These are phyloP conservation scores for Pseudomyrmex sp. DNA, from an alignment of 1,140 invertebrate genomes.

Conservation along the genomic window DNA sequence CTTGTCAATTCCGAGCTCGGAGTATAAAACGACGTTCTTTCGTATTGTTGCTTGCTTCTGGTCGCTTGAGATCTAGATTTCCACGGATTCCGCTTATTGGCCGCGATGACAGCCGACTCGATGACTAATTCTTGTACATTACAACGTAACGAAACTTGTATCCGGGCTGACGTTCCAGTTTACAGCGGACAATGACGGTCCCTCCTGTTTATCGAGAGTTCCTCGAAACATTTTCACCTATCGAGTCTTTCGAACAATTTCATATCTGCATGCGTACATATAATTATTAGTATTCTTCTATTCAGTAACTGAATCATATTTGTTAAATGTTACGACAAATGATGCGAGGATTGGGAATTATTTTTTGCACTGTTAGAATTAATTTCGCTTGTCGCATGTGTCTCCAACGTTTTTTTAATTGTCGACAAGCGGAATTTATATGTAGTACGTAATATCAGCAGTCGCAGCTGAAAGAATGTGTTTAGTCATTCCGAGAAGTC, in stretches of 20 bases:
- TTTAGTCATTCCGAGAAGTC: background rate
- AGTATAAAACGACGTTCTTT: background rate
- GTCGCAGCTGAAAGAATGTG: constrained; percentile 8
- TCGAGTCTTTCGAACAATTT: too few relatives aligned
- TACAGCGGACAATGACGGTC: background rate
- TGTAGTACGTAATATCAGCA: background rate
- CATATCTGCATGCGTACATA: too few relatives aligned
- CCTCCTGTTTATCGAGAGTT: constrained; percentile 3
- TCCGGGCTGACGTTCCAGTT: background rate
- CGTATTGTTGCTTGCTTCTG: background rate
- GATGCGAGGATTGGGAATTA: too few relatives aligned
- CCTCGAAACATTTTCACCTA: too few relatives aligned
- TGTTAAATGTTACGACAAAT: too few relatives aligned
- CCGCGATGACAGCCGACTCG: background rate
- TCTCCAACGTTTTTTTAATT: background rate
- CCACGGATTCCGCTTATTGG: background rate
- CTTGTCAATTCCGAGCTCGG: constrained; percentile 19
- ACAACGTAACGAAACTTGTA: background rate
- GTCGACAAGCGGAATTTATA: background rate
- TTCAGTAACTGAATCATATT: too few relatives aligned
- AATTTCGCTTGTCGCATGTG: background rate
- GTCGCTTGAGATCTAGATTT: constrained; percentile 16
- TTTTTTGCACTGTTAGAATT: background rate
- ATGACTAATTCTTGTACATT: constrained; percentile 28
- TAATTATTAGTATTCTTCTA: too few relatives aligned